Conservation (phyloP, 1,140 invertebrate species). For the Lerema accius region DNA sequence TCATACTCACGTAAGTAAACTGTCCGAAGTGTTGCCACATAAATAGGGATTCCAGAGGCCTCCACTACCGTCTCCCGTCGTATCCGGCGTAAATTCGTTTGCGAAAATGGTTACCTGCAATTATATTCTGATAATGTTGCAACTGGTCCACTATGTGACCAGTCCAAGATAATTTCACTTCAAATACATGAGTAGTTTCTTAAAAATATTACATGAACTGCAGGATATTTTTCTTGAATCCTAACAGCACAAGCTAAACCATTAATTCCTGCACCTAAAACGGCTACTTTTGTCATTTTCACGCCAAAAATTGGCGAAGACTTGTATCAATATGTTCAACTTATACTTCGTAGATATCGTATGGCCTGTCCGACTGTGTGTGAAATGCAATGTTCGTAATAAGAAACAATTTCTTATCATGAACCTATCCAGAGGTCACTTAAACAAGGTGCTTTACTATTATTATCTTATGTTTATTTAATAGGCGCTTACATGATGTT, state of each 20-base stretch:
- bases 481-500: too few species aligned
- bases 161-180: too few species aligned
- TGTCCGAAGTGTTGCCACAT: conserved; percentile 83
- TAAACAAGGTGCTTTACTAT: conserved; percentile 15
- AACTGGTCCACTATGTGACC: too few species aligned
- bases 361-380: not conserved
- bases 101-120: conserved; percentile 85
- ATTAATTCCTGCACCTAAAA: conserved; percentile 71
- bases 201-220: conserved; percentile 53
- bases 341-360: not conserved
- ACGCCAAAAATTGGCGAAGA: too few species aligned
- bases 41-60: conserved; percentile 90
- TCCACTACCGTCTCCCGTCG: conserved; percentile 90
- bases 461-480: conserved; percentile 3
- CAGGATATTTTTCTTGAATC: conserved; percentile 67
- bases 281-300: conserved; percentile 57
- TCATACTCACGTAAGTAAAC: conserved; percentile 83
- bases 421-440: conserved; percentile 24
- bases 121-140: too few species aligned
- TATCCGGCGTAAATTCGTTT: conserved; percentile 87
- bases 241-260: conserved; percentile 61
- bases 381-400: not conserved
- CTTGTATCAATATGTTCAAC: not conserved
- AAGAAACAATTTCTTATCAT: conserved; percentile 20
- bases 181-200: too few species aligned